phyloP scores from a whole-genome alignment of 92 coral and sea anemone genomes.

The Galaxea fascicularis region DNA sequence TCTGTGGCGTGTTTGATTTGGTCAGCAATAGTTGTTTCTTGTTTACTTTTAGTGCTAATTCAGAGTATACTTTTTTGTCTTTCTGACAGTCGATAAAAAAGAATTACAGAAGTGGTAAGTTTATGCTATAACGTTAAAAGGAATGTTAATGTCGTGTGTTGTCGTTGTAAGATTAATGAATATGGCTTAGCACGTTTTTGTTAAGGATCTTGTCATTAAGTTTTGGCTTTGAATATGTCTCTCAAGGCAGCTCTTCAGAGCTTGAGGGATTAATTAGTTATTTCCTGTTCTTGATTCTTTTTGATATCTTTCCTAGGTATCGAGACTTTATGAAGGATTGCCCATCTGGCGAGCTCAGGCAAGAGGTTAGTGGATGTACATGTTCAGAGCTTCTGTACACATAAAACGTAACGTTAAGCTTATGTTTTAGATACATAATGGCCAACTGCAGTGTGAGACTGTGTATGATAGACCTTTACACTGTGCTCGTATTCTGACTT shows the following conservation, averaged over 20 bases:
- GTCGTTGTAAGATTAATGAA: background rate
- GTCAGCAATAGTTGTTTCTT: constrained; percentile 46
- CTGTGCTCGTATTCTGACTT: background rate
- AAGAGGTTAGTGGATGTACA: constrained; percentile 76
- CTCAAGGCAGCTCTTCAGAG: background rate
- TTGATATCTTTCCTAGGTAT: constrained; percentile 68
- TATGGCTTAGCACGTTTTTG: constrained; percentile 13
- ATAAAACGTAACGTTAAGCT: too few relatives aligned
- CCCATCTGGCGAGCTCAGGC: constrained; percentile 96
- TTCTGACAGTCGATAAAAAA: constrained; percentile 92
- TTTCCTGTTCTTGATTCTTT: background rate
- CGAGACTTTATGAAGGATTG: constrained; percentile 99
- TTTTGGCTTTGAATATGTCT: background rate
- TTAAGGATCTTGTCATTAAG: constrained; percentile 8
- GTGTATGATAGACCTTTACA: too few relatives aligned
- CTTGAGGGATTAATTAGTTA: background rate
- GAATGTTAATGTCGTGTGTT: constrained; percentile 26
- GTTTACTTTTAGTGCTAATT: constrained; percentile 50
- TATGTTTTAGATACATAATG: too few relatives aligned
- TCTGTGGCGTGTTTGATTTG: constrained; percentile 30
- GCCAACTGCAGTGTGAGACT: too few relatives aligned
- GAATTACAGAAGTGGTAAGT: constrained; percentile 98
- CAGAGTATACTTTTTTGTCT: constrained; percentile 28
- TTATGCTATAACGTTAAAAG: constrained; percentile 27
- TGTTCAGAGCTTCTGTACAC: background rate